Evolutionary conservation across 2,797 vertebrate species (phyloP), one percentile per base, ranked within the genome.

Genomic region (Pogonophryne albipinna): DNA sequence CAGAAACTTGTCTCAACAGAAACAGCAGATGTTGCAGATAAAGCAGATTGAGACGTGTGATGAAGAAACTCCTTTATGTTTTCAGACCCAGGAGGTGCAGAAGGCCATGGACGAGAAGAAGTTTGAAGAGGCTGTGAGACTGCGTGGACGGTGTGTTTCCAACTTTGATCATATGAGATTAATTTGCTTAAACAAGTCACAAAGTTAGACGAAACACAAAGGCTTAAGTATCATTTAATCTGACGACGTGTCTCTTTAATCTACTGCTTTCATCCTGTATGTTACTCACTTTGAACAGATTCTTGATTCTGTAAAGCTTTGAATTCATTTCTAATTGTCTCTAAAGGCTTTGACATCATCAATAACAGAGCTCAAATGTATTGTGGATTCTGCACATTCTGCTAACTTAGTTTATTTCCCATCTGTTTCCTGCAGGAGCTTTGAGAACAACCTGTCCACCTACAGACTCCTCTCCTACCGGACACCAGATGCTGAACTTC

Each of bases 51-150:
- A 20, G 1, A 38, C 9, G 11, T 5, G 1, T 13, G n/a, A 3
- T 73, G 16, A 71, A 45, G 19, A 49, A 42, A 3, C 9, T 56
- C 1, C 64, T 42, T 63, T n/a, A 1, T 52, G 31, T 75, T 69
- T 62, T 81, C 89, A 99, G 98, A 99, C 98, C 46, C 97, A 99
- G 82, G 96, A 97, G 76, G 98, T 99, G 0, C 98, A 99, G 89
- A 99, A 98, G 85, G 98, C 97, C 41, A 99, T 99, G 98, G 97
- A 99, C 6, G 97, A 98, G 78, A 95, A 95, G 91, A 96, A 93
- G 52, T 99, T 99, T 88, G 92, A 95, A 6, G 97, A 99, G 0
- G 98, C 98, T 0, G 98, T 99, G 45, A 92, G 86, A 45, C 96
- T 99, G 65, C 97, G 98, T 44, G 98, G 98, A 84, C 96, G 96